phyloP scores from a whole-genome alignment of 2,888 invertebrate species.

The Drosophila pseudotakahashii region DNA sequence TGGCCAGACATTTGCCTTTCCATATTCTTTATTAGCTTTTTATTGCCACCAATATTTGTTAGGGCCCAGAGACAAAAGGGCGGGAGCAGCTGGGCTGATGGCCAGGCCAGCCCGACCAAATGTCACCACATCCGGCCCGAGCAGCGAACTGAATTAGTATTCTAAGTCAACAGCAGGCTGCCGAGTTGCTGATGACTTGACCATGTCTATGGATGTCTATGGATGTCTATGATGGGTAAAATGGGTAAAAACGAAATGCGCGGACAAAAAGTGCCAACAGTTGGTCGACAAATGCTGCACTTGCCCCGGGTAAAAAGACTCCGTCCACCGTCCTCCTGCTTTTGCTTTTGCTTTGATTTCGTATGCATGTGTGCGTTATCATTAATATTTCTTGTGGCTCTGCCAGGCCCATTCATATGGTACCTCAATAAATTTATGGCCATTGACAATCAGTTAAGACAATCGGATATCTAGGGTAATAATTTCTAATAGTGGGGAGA shows the following conservation, averaged over 20 bases:
- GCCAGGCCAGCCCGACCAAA: slow-evolving; percentile 58
- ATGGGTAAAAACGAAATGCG: slow-evolving; percentile 6
- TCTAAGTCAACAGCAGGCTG: slow-evolving; percentile 69
- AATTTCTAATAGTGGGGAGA: slow-evolving; percentile 72
- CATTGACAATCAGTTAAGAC: slow-evolving; percentile 79
- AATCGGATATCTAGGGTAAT: slow-evolving; percentile 79
- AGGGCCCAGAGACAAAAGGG: slow-evolving; percentile 43
- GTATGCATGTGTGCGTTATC: slow-evolving; percentile 62
- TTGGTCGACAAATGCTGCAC: slow-evolving; percentile 60
- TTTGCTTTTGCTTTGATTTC: slow-evolving; percentile 59
- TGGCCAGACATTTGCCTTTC: slow-evolving; percentile 45
- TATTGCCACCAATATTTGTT: slow-evolving; percentile 74
- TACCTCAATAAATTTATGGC: slow-evolving; percentile 65
- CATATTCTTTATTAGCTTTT: slow-evolving; percentile 75
- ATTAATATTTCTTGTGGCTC: slow-evolving; percentile 66
- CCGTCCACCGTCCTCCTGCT: slow-evolving; percentile 25
- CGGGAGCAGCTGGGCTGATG: slow-evolving; percentile 16
- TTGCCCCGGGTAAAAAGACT: slow-evolving; percentile 31
- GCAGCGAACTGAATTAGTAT: slow-evolving; percentile 67
- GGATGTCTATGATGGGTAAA: slow-evolving; percentile 27
- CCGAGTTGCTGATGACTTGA: slow-evolving; percentile 36
- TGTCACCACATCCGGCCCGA: slow-evolving; percentile 76
- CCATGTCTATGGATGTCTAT: slow-evolving; percentile 15
- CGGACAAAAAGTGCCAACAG: slow-evolving; percentile 29
- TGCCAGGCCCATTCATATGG: slow-evolving; percentile 36